Evolutionary conservation across 2,113 vertebrate species (phyloP).

Genomic region (Cheilinus undulatus): DNA sequence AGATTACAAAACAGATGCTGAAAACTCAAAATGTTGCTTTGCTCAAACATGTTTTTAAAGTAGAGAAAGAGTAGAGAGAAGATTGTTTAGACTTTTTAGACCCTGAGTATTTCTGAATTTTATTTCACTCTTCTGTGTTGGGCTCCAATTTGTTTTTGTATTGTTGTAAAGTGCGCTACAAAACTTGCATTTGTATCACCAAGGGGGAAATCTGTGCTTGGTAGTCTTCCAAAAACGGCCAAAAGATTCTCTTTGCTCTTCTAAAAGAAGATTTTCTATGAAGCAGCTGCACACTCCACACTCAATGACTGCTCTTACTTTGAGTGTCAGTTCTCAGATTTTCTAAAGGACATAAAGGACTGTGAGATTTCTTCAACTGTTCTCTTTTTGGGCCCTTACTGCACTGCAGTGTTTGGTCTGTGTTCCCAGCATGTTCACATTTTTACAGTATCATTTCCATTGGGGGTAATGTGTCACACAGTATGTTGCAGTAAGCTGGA

Average conservation of each 20-base stretch:
- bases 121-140: background rate
- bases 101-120: background rate
- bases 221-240: background rate
- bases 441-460: constrained; percentile 52
- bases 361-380: background rate
- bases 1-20: too few relatives aligned
- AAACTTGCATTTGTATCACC: constrained; percentile 6
- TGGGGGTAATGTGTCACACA: constrained; percentile 58
- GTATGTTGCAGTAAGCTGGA: constrained; percentile 67
- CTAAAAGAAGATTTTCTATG: constrained; percentile 38
- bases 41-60: too few relatives aligned
- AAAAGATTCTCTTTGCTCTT: constrained; percentile 24
- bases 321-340: constrained; percentile 39
- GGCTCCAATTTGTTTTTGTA: background rate
- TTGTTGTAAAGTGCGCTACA: constrained; percentile 19
- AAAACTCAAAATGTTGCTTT: too few relatives aligned
- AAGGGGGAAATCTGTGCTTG: background rate
- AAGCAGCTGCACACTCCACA: constrained; percentile 67
- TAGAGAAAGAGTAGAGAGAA: background rate
- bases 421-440: constrained; percentile 33
- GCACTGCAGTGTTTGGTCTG: constrained; percentile 23
- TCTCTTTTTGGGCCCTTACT: constrained; percentile 4
- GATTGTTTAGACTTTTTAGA: background rate
- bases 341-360: constrained; percentile 3
- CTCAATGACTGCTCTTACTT: constrained; percentile 39